Evolutionary conservation across 2,113 vertebrate genomes (phyloP).

Genomic region (Psephotus haematonotus): DNA sequence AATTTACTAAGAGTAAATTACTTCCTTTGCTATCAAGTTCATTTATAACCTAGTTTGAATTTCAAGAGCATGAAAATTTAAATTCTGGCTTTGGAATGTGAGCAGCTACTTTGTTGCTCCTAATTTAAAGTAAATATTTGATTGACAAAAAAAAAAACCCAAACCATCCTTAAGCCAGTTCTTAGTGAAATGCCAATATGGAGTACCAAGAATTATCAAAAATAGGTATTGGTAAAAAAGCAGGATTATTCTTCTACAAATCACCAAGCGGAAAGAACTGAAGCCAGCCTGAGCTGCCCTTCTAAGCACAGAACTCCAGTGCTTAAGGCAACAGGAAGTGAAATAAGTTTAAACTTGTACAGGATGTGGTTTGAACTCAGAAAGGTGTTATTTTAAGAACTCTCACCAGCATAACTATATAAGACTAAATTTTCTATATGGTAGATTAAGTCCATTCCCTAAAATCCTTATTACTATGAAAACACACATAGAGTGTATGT

Average conservation of each 20-base stretch:
- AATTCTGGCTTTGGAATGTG: neutral
- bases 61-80: neutral
- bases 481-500: neutral
- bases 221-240: neutral
- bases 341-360: neutral
- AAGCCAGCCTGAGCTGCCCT: neutral
- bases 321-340: neutral
- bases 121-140: neutral
- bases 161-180: neutral
- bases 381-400: neutral
- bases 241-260: neutral
- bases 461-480: neutral
- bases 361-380: constrained; percentile 14
- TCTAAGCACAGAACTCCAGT: neutral
- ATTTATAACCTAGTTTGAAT: neutral
- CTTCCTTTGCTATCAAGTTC: neutral
- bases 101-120: neutral
- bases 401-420: neutral
- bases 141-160: neutral
- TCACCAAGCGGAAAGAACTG: neutral
- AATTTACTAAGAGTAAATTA: neutral
- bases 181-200: neutral
- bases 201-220: neutral
- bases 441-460: neutral
- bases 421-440: neutral